These are phyloP conservation scores for Diorhabda sublineata DNA, from an alignment of 1,140 invertebrate genomes.

Conservation along the genomic window DNA sequence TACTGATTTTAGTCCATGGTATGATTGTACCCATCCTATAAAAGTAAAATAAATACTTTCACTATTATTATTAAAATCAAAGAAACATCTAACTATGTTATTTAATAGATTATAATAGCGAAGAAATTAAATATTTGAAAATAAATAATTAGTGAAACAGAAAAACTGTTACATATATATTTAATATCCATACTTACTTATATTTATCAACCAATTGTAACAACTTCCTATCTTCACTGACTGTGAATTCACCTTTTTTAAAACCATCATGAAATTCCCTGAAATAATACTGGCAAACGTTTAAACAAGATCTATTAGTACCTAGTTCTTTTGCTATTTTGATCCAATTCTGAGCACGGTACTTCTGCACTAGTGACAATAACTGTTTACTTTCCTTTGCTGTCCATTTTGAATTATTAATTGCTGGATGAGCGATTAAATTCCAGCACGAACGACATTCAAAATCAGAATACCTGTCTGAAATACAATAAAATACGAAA, in stretches of 20 bases:
- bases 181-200: not conserved
- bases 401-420: constrained; percentile 61
- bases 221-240: constrained; percentile 57
- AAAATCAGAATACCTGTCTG: constrained; percentile 12
- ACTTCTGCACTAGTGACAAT: constrained; percentile 46
- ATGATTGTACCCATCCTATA: constrained; percentile 53
- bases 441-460: constrained; percentile 64
- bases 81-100: not conserved
- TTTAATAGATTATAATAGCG: not conserved
- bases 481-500: not conserved
- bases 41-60: constrained; percentile 1
- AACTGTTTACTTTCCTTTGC: constrained; percentile 54
- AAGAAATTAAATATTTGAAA: too few relatives aligned
- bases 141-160: not conserved
- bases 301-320: constrained; percentile 59
- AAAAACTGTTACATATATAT: not conserved
- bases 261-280: constrained; percentile 48
- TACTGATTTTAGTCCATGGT: constrained; percentile 59
- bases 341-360: constrained; percentile 61
- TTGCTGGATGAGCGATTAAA: constrained; percentile 59
- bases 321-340: constrained; percentile 54
- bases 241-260: constrained; percentile 52
- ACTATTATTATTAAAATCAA: not conserved
- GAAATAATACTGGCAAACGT: constrained; percentile 62
- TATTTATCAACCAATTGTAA: constrained; percentile 38